Conservation (phyloP, 2,888 invertebrate genomes). For the Argyra leucocephala region DNA sequence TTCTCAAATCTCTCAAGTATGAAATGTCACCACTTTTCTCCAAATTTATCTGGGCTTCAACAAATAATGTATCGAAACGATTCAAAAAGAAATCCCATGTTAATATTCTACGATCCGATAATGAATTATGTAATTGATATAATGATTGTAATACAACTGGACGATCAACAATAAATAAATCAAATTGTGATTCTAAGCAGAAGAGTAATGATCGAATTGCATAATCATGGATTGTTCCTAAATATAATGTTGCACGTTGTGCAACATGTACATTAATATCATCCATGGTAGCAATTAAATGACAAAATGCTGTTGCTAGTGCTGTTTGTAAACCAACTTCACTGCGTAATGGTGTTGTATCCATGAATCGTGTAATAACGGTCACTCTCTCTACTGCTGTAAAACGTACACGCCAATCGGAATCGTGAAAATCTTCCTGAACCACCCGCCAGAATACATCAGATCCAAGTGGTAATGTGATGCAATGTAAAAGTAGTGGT, state of each 20-base stretch:
- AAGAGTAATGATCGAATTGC: constrained; percentile 79
- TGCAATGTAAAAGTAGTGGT: constrained; percentile 86
- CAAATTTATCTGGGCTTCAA: constrained; percentile 89
- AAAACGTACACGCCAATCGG: constrained; percentile 82
- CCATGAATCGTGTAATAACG: constrained; percentile 86
- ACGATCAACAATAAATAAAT: constrained; percentile 90
- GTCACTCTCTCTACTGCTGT: constrained; percentile 92
- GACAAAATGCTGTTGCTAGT: constrained; percentile 92
- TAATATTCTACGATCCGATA: constrained; percentile 80
- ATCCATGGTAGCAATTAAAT: constrained; percentile 90
- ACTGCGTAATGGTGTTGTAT: constrained; percentile 74
- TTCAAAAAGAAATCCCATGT: constrained; percentile 97
- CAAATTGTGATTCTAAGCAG: constrained; percentile 97
- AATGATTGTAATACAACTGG: constrained; percentile 93
- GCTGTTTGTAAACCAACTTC: constrained; percentile 82
- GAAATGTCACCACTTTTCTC: constrained; percentile 77
- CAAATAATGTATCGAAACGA: constrained; percentile 86
- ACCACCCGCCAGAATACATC: constrained; percentile 95
- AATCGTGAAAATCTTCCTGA: constrained; percentile 84
- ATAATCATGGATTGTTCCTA: constrained; percentile 85
- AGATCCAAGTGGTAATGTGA: constrained; percentile 85
- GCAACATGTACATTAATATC: constrained; percentile 92
- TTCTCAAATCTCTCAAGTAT: constrained; percentile 75
- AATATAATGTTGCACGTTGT: constrained; percentile 81
- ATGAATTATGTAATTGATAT: constrained; percentile 85